Evolutionary conservation across 1,140 invertebrate genomes (phyloP), one percentile per base, ranked within the genome.

Genomic region (Drosophila orena): DNA sequence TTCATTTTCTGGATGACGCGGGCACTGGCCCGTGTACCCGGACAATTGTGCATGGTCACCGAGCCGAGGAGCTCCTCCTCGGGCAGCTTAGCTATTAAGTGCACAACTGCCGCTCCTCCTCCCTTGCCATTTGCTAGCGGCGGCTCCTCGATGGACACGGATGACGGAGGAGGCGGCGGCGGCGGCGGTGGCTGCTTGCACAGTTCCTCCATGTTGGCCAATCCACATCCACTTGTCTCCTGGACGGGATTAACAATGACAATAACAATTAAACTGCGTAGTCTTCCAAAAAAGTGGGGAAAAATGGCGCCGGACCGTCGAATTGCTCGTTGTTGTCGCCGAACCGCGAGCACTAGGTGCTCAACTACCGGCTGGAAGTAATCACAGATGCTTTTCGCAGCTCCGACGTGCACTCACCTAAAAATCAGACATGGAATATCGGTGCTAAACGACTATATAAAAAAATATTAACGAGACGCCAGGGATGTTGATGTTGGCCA

Each of bases 1-100:
- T 91, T 92, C 92, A 90, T 92, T 83, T 95, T 95, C 83, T 95
- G 95, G 70, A 95, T 95, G 72, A 95, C 95, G 37, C 95, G 93
- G 2, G 95, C 95, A 81, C 95, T 95, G 37, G 94, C 94, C 22
- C 95, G 89, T 11, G 95, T 93, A 55, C 94, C 94, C 49, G 94
- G 94, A 69, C 93, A 93, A 65, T 93, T 93, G 57, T 79, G 83
- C 14, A 61, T 94, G 35, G 94, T 95, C 22, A 95, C 92, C 8
- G 94, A 95, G 20, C 94, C 94, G 3, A 95, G 91, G 30, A 95
- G 85, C 78, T 95, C 94, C 79, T 95, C 94, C 68, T 89, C 83
- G 4, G 83, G 84, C 47, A 75, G 74, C 1, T 15, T 17, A 5
- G 3, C 22, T 34, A 74, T 81, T 1, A 49, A 43, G 14, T 59